Evolutionary conservation across 2,113 vertebrate species (phyloP), one percentile per base, ranked within the genome.

Genomic region (Microtus ochrogaster): DNA sequence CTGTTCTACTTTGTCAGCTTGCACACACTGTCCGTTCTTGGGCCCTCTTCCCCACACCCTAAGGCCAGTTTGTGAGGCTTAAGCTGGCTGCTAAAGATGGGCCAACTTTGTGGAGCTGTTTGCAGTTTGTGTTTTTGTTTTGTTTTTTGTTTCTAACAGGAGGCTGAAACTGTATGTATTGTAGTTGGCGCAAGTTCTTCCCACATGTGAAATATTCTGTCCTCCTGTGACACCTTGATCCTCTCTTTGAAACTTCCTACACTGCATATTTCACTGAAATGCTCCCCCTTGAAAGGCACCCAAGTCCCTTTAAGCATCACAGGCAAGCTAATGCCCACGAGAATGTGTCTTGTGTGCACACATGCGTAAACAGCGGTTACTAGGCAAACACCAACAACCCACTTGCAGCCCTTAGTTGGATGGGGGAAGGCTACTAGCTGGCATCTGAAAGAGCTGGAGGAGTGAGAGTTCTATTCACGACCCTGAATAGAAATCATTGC

Each of bases 171-270:
- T 78, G 47, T 36, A 39, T 92, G 19, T 9, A 11, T 7, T 89
- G 12, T 28, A 86, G 36, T 9, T 44, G 26, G 24, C 70, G 19
- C 77, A 83, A 74, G 21, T 36, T 70, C 65, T 4, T 70, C 55
- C 66, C 86, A 47, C 88, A 89, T 2, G 4, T 73, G 77, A 95
- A 95, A 61, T 88, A 90, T 36, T 87, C 92, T 30, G 24, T 19
- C 12, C 13, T 24, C 85, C 58, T 88, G 2, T 68, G 70, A 79
- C 78, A 95, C 78, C 30, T 65, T 89, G 70, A 93, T 52, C 33
- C 68, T 83, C 70, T 41, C 47, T 87, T 55, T 89, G 82, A 91
- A 92, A 93, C 44, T 44, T n/a, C 74, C 39, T 39, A 79, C 86
- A 36, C 0, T 86, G 28, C 28, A 86, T 33, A 74, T 47, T 79